Percentiles rank a stretch among this genome's conserved stretches.
These are phyloP conservation scores for Limnephilus rhombicus DNA, from an alignment of 2,888 invertebrate genomes.

Conservation along the genomic window DNA sequence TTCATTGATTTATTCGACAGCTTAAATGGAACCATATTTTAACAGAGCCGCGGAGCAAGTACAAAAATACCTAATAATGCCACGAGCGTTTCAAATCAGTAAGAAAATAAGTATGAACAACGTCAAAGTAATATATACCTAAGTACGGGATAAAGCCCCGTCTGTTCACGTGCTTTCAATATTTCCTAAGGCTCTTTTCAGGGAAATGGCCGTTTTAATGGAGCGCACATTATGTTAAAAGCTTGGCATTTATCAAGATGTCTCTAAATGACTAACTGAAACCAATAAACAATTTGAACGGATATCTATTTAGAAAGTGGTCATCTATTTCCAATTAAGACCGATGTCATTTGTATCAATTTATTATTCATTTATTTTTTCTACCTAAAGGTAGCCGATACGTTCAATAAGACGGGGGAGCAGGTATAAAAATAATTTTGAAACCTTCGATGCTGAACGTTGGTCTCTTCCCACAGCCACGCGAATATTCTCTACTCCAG, in stretches of 20 bases:
- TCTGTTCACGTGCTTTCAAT: conserved; percentile 7
- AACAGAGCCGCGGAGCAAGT: conserved; percentile 38
- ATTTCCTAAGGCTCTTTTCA: neutral
- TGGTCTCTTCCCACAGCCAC: no score
- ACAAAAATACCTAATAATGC: conserved; percentile 27
- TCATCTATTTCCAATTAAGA: conserved; percentile 9
- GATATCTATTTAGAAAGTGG: neutral
- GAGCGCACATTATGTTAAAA: conserved; percentile 7
- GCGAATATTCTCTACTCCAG: no score
- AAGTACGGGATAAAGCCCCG: neutral
- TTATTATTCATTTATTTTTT: neutral
- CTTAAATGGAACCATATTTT: conserved; percentile 56
- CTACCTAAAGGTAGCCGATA: neutral
- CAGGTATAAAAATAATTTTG: neutral
- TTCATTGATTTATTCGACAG: conserved; percentile 58
- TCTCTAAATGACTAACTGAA: conserved; percentile 6
- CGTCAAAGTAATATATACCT: conserved; percentile 5
- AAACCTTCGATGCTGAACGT: no score
- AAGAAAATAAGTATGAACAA: conserved; percentile 20
- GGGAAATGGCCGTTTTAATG: neutral
- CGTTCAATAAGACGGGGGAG: neutral
- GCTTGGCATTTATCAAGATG: conserved; percentile 18
- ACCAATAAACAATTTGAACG: conserved; percentile 34
- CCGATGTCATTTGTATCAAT: conserved; percentile 9
- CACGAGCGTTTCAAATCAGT: conserved; percentile 41